These are phyloP conservation scores for Chrysolina oricalcia DNA, from an alignment of 2,888 invertebrate species.

Conservation along the genomic window DNA sequence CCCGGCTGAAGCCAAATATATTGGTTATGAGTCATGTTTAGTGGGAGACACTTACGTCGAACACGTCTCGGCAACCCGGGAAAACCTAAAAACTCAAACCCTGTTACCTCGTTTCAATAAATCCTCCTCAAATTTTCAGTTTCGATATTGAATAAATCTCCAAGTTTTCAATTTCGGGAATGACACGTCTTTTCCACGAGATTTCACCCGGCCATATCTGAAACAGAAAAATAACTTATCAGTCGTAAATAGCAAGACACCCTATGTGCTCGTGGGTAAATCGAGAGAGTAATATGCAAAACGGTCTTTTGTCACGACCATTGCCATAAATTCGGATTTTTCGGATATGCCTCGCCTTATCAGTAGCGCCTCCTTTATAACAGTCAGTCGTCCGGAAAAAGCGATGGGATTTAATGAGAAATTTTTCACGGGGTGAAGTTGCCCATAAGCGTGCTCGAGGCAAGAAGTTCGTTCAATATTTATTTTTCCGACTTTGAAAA, in stretches of 20 bases:
- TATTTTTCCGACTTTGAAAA: neutral
- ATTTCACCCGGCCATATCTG: conserved; percentile 45
- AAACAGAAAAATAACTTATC: conserved; percentile 53
- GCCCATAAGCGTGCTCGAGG: neutral
- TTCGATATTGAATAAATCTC: conserved; percentile 10
- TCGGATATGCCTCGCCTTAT: conserved; percentile 40
- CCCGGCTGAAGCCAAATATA: no score
- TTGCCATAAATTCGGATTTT: conserved; percentile 67
- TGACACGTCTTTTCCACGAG: neutral
- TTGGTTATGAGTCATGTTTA: no score
- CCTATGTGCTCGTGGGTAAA: conserved; percentile 51
- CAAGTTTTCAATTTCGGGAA: conserved; percentile 29
- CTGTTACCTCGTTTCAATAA: conserved; percentile 12
- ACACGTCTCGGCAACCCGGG: neutral
- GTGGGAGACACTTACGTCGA: neutral
- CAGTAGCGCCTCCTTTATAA: conserved; percentile 43
- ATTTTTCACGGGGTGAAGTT: neutral
- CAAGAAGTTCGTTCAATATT: neutral
- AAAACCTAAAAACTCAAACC: neutral
- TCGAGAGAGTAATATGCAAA: conserved; percentile 66
- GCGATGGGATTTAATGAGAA: neutral
- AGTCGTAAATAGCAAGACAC: conserved; percentile 54
- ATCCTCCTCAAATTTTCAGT: conserved; percentile 5
- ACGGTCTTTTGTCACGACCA: conserved; percentile 67
- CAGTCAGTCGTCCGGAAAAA: conserved; percentile 27